phyloP scores from a whole-genome alignment of 1,140 invertebrate species.

The Neodiprion lecontei region DNA sequence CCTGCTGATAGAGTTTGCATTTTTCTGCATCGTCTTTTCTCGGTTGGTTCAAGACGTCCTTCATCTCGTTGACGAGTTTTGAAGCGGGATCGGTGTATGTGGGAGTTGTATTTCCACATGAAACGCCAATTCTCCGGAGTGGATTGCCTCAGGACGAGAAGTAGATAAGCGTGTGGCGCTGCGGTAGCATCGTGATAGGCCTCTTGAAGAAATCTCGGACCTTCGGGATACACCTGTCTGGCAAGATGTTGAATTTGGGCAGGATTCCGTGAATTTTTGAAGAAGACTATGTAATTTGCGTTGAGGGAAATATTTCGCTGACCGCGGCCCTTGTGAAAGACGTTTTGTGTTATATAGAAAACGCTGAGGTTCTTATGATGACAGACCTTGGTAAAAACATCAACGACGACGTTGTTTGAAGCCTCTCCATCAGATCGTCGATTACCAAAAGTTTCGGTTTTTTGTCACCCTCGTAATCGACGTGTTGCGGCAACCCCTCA shows the following conservation, averaged over 20 bases:
- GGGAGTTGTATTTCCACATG: too few relatives aligned
- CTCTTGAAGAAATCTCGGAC: constrained; percentile 50
- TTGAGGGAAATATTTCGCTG: constrained; percentile 50
- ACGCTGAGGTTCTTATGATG: constrained; percentile 9
- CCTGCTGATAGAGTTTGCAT: constrained; percentile 16
- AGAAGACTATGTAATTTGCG: constrained; percentile 23
- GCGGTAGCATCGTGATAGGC: constrained; percentile 49
- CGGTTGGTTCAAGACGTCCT: constrained; percentile 6
- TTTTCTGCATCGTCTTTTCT: constrained; percentile 13
- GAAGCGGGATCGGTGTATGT: too few relatives aligned
- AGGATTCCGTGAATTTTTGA: constrained; percentile 56
- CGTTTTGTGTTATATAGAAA: constrained; percentile 48
- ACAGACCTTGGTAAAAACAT: too few relatives aligned
- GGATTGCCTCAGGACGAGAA: constrained; percentile 46
- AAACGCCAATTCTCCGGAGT: constrained; percentile 28
- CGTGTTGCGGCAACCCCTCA: not conserved
- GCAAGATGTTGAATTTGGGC: constrained; percentile 50
- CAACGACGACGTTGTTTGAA: too few relatives aligned
- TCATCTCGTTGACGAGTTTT: constrained; percentile 4
- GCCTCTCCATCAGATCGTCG: too few relatives aligned
- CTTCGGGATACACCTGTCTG: constrained; percentile 46
- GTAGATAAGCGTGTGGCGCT: constrained; percentile 45
- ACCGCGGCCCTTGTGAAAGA: constrained; percentile 50
- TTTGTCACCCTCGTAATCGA: not conserved
- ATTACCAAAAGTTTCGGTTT: too few relatives aligned